These are phyloP conservation scores for Torymus aiolomorphi DNA, from an alignment of 2,888 invertebrate genomes.

Conservation along the genomic window DNA sequence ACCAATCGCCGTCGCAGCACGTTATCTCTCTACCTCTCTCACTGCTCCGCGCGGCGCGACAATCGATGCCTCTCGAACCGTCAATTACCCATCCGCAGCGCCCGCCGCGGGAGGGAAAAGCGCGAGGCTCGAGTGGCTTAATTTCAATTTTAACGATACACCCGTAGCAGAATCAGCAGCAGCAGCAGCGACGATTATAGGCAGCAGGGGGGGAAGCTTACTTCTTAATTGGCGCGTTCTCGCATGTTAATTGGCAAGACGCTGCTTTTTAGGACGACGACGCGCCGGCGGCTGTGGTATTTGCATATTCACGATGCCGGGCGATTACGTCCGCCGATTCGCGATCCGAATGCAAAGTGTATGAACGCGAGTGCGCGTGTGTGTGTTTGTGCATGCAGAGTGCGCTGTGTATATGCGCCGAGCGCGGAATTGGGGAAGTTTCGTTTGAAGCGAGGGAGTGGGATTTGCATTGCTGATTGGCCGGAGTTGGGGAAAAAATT, in stretches of 20 bases:
- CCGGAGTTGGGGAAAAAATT: too few relatives aligned
- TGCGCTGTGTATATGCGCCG: background rate
- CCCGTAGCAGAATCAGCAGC: background rate
- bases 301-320: slow-evolving; percentile 48
- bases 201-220: background rate
- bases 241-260: slow-evolving; percentile 47
- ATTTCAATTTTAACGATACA: slow-evolving; percentile 29
- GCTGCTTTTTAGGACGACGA: slow-evolving; percentile 2
- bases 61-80: too few relatives aligned
- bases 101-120: too few relatives aligned
- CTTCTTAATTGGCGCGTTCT: slow-evolving; percentile 47
- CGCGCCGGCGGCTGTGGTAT: background rate
- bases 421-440: background rate
- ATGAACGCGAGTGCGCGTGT: too few relatives aligned
- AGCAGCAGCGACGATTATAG: too few relatives aligned
- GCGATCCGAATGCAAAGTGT: background rate
- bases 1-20: background rate
- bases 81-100: too few relatives aligned
- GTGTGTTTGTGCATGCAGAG: too few relatives aligned
- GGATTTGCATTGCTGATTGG: too few relatives aligned
- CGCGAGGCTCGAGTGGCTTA: slow-evolving; percentile 16
- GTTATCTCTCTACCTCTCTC: background rate
- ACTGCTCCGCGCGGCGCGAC: too few relatives aligned
- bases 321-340: slow-evolving; percentile 33
- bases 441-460: background rate